Base-by-base conservation (phyloP, 2,888 invertebrate genomes). In the Ischnura elegans region DNA sequence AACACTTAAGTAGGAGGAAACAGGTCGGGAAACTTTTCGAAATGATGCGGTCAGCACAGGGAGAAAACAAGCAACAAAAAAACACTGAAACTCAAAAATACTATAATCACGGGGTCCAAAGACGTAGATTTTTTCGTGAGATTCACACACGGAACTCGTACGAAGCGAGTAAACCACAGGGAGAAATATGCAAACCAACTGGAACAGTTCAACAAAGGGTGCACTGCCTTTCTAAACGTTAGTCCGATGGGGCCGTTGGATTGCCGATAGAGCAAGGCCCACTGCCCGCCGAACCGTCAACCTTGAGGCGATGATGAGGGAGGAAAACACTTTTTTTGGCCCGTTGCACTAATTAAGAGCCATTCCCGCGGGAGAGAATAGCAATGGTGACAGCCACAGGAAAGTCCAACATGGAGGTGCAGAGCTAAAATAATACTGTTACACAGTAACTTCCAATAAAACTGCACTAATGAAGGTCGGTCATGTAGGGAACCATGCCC, bases 61-160 rank as follows among this genome's bases (percentile, higher is more conserved):
- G 25, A n/a, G 76, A 16, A 76, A 76, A 76, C 25, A 76, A 76
- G 36, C 29, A 76, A 51, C 5, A 47, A 13, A 2, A 19, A 10
- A 36, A 76, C 76, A 76, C 76, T 76, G 76, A 76, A 76, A 76
- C 76, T 76, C 36, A 76, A 76, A 76, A 76, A 76, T 76, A 76
- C n/a, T 76, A 29, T 29, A n/a, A n/a, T n/a, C 36, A 76, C 29
- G 76, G 76, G 6, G 29, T 29, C 13, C 76, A 76, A 29, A 0
- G 61, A 51, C 51, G 13, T n/a, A 25, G 61, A 61, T 25, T 10
- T 36, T 76, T 10, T 36, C 76, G n/a, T 61, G 76, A 13, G 16
- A 36, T 13, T 76, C 76, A 76, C 76, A 25, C 76, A 25, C 36
- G 36, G 36, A 25, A 25, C 8, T 13, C 2, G 21, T 6, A 8